These are phyloP conservation scores for Xylocampa areola DNA, from an alignment of 2,888 invertebrate species.

Conservation along the genomic window DNA sequence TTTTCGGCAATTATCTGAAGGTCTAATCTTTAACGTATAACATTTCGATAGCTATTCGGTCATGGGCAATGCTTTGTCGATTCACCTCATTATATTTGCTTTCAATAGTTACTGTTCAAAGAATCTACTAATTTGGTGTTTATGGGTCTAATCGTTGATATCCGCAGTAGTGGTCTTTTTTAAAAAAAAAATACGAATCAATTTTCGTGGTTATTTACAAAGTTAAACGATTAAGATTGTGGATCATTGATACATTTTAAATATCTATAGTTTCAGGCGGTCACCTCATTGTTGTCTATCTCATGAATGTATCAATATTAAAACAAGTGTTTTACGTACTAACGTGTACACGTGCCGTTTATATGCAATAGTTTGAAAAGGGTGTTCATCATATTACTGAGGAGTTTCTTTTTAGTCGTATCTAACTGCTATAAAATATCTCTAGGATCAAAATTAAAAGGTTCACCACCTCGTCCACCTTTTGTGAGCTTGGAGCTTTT, in stretches of 20 bases:
- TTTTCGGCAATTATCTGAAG: conserved; percentile 54
- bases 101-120: conserved; percentile 61
- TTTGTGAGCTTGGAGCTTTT: conserved; percentile 81
- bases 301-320: conserved; percentile 32
- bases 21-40: conserved; percentile 64
- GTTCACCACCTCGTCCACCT: conserved; percentile 71
- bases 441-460: conserved; percentile 68
- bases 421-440: conserved; percentile 51
- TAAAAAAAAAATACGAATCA: neutral
- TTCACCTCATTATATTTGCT: conserved; percentile 63
- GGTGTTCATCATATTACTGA: neutral
- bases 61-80: conserved; percentile 65
- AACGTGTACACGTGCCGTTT: conserved; percentile 2
- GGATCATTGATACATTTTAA: conserved; percentile 5
- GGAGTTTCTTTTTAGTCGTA: conserved; percentile 21
- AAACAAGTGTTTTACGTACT: conserved; percentile 29
- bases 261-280: conserved; percentile 24
- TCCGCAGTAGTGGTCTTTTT: conserved; percentile 3
- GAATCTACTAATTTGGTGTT: conserved; percentile 22
- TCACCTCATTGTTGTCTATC: conserved; percentile 15
- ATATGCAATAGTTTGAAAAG: conserved; percentile 6
- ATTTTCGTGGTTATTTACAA: neutral
- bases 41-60: conserved; percentile 63
- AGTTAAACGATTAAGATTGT: neutral
- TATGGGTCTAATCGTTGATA: conserved; percentile 46